These are phyloP conservation scores for Anthopleura xanthogrammica DNA, from an alignment of 92 coral and sea anemone species.

Conservation along the genomic window DNA sequence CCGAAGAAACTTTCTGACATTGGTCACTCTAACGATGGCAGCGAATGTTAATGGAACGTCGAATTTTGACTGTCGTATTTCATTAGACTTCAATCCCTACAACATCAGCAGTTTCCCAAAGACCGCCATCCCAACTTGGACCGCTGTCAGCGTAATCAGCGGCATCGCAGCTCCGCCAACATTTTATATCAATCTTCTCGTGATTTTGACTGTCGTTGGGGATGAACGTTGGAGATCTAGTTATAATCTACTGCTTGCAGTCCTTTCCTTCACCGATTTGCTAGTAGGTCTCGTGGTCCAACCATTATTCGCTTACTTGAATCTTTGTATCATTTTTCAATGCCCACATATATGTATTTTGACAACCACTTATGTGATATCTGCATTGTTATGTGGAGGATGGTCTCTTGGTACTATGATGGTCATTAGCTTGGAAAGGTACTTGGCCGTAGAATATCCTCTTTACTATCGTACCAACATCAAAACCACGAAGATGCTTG, in stretches of 20 bases:
- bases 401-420: not conserved
- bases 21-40: too few species aligned
- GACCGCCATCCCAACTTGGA: too few species aligned
- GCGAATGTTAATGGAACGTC: too few species aligned
- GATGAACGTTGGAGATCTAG: conserved; percentile 3
- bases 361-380: not conserved
- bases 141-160: too few species aligned
- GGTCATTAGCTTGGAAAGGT: conserved; percentile 12
- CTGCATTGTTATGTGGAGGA: not conserved
- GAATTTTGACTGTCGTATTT: too few species aligned
- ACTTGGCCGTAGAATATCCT: not conserved
- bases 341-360: not conserved
- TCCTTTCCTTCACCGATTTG: conserved; percentile 5
- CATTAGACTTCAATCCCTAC: too few species aligned
- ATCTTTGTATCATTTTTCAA: not conserved
- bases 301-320: not conserved
- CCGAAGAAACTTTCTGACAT: too few species aligned
- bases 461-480: not conserved
- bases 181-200: not conserved
- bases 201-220: conserved; percentile 6
- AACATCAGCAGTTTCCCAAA: too few species aligned
- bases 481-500: not conserved
- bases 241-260: conserved; percentile 23
- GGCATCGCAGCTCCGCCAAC: not conserved
- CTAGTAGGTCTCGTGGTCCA: conserved; percentile 5